phyloP scores from a whole-genome alignment of 2,113 vertebrate genomes.

The Triplophysa siluroides region DNA sequence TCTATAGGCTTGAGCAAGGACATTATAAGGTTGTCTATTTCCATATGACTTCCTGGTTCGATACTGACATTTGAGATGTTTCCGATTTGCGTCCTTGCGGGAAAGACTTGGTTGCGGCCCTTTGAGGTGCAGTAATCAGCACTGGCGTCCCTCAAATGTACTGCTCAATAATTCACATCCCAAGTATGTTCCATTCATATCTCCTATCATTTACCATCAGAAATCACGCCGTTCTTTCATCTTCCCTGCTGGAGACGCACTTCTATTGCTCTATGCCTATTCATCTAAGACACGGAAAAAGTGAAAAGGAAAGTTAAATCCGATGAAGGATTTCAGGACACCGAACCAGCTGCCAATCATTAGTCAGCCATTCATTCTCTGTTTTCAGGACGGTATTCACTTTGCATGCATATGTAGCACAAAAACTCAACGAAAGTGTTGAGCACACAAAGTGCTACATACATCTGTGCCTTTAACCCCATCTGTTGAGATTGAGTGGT shows the following conservation, averaged over 20 bases:
- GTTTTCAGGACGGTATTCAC: not conserved
- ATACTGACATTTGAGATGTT: slow-evolving; percentile 38
- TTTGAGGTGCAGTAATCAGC: slow-evolving; percentile 33
- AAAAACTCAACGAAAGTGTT: not conserved
- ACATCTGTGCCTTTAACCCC: too few relatives aligned
- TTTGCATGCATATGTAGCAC: not conserved
- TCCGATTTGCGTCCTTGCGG: slow-evolving; percentile 33
- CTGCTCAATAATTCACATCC: slow-evolving; percentile 44
- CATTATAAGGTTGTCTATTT: slow-evolving; percentile 31
- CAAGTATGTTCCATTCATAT: slow-evolving; percentile 40
- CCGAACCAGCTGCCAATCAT: not conserved
- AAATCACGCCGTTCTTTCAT: slow-evolving; percentile 16
- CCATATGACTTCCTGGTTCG: slow-evolving; percentile 32
- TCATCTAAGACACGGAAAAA: not conserved
- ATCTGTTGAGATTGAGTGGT: too few relatives aligned
- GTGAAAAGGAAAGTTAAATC: not conserved
- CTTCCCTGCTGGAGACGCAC: slow-evolving; percentile 17
- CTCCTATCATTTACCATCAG: slow-evolving; percentile 35
- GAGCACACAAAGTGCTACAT: too few relatives aligned
- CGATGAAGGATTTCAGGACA: not conserved
- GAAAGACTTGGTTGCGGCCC: slow-evolving; percentile 21
- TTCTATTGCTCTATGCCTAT: not conserved
- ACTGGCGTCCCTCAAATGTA: slow-evolving; percentile 8
- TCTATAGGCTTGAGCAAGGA: slow-evolving; percentile 17
- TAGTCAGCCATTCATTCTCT: not conserved